Evolutionary conservation across 2,797 vertebrate species (phyloP).

Genomic region (Phoeniculus purpureus): DNA sequence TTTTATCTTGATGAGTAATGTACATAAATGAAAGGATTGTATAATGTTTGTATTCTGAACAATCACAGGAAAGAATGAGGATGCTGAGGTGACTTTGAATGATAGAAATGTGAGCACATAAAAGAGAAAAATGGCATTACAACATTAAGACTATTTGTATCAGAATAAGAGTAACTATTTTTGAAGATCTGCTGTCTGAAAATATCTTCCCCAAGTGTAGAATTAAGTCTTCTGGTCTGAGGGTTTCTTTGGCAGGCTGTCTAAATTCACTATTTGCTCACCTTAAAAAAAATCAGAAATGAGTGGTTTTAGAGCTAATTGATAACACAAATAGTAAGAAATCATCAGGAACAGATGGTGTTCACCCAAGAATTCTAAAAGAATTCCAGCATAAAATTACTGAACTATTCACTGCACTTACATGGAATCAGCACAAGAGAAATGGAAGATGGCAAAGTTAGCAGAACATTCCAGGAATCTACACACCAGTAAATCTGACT

Average conservation of each 20-base stretch:
- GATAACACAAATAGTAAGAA: background rate
- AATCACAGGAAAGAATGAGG: background rate
- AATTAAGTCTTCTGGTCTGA: background rate
- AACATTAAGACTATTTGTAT: background rate
- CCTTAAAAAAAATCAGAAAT: background rate
- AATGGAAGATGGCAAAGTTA: background rate
- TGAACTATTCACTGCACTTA: slow-evolving; percentile 13
- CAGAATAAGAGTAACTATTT: background rate
- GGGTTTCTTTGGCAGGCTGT: background rate
- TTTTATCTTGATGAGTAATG: background rate
- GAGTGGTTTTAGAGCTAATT: background rate
- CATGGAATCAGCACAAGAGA: background rate
- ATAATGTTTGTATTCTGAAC: background rate
- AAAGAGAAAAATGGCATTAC: background rate
- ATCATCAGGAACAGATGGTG: slow-evolving; percentile 11
- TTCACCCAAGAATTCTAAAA: slow-evolving; percentile 14
- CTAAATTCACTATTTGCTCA: background rate
- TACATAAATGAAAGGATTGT: background rate
- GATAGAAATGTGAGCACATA: background rate
- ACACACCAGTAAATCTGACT: background rate
- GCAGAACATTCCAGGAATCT: background rate
- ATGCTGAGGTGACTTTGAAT: background rate
- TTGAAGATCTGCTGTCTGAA: background rate
- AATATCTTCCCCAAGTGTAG: background rate
- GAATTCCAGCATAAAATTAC: slow-evolving; percentile 1